A percentile compares a stretch with the other conserved stretches of the same genome.
Evolutionary conservation across 2,113 vertebrate species (phyloP).

Genomic region (Corynorhinus townsendii): DNA sequence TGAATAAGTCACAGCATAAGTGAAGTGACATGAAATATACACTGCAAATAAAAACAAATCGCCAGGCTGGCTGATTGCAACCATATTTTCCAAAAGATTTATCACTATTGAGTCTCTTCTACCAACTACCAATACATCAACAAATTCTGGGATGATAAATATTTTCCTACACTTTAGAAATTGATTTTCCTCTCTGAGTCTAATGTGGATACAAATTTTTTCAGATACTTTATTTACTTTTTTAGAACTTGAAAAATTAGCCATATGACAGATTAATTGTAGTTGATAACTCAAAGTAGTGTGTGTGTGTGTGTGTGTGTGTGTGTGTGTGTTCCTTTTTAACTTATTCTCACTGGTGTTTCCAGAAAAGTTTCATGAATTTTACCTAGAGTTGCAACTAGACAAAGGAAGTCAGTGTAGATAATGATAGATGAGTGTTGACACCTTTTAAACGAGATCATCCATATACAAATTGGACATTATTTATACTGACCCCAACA

Average conservation of each 20-base stretch:
- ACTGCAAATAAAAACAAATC: neutral
- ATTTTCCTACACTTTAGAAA: constrained; percentile 13
- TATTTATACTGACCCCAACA: neutral
- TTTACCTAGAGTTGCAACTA: neutral
- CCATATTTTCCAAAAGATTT: neutral
- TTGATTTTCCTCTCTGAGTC: neutral
- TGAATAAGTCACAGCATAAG: neutral
- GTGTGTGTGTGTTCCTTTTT: neutral
- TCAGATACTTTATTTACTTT: neutral
- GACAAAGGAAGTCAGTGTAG: neutral
- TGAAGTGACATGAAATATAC: neutral
- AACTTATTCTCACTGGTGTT: neutral
- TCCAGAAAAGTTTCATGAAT: neutral
- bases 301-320: neutral
- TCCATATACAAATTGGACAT: neutral
- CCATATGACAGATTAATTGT: neutral
- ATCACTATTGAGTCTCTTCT: neutral
- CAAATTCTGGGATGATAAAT: neutral
- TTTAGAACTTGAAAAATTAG: neutral
- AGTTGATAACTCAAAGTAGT: neutral
- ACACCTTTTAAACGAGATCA: constrained; percentile 21
- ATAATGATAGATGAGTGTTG: neutral
- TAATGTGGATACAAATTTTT: neutral
- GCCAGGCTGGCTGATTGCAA: neutral
- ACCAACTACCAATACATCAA: neutral